Base-by-base conservation (phyloP, 2,797 vertebrate species). In the Acomys russatus region DNA sequence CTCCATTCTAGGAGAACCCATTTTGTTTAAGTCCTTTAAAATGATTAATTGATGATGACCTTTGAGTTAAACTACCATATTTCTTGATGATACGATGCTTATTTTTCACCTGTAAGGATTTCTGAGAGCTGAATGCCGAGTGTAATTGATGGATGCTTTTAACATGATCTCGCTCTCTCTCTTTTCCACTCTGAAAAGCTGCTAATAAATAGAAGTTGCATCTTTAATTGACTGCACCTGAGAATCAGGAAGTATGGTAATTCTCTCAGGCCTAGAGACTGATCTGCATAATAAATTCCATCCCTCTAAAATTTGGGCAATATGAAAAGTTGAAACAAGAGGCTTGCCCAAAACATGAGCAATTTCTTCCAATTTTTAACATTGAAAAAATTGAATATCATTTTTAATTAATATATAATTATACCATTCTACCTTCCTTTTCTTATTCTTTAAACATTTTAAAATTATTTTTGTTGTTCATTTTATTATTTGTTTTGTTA, bases 101-200 rank as follows among this genome's bases (percentile, higher is more conserved):
- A 93, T 83, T 94, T 93, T 70, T 82, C 92, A 95, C 95, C 87
- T 70, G 92, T 33, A 54, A 89, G 71, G 74, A 59, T 89, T 94
- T 94, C 91, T 91, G 97, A 93, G 70, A 1, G 44, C 77, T 35
- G 68, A 91, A 11, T 51, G 35, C 49, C 25, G 82, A 54, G 18
- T 3, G 33, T 95, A 91, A 97, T 92, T 92, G 94, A 95, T 90
- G 89, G 91, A 9, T 95, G 89, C 92, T 96, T 95, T 95, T 95
- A 95, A 68, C 54, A 20, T 33, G 38, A 54, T 86, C 83, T 85
- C 61, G n/a, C 88, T 23, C 63, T 70, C 66, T 25, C 73, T 76
- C 38, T 64, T 77, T n/a, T 30, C 91, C 76, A 2, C 59, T 44
- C 51, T 38, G 61, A 70, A 90, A 94, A 92, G 91, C 94, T 80